Evolutionary conservation across 2,888 invertebrate genomes (phyloP), one percentile per base, ranked within the genome.

Genomic region (Cyaniris semiargus): DNA sequence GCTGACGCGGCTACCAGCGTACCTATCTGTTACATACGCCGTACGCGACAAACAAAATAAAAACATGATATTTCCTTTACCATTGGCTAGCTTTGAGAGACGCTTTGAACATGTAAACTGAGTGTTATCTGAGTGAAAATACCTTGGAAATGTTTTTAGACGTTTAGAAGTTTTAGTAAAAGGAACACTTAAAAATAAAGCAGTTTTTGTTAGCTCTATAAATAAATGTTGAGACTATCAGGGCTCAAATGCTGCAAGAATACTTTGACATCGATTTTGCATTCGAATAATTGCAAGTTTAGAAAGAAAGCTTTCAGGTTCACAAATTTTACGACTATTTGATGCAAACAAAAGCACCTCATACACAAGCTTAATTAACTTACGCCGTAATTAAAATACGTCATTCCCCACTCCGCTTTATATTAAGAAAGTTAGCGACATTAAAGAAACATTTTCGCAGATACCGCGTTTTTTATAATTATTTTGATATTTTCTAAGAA

Each of bases 401-500:
- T 74, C 53, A 74, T 7, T 53, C 23, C 18, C 15, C 27, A 27
- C 74, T 23, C 27, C 27, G 27, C 74, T 23, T 1, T 48, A 74
- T 44, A 74, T 53, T 72, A 38, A 21, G 13, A 74, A 74, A 53
- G 74, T 74, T 74, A n/a, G 13, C 44, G 74, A 74, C 74, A 48
- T 74, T 44, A 74, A 18, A 27, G 48, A 27, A 48, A 74, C 48
- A 72, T 21, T 72, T 44, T 72, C 38, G 23, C 7, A 53, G 53
- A 74, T 48, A 23, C 23, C 27, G 74, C 74, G 23, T 8, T 44
- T 76, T 76, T 76, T 71, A 72, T 72, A 72, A 66, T 23, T 72
- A 34, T 71, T 75, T 76, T 70, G 44, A 75, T 58, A 66, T 72
- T 78, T 79, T 86, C 81, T 82, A 82, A 84, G 83, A 84, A 86